Evolutionary conservation across 2,888 invertebrate genomes (phyloP), one percentile per base, ranked within the genome.

Genomic region (Mesopsocus fuscifrons): DNA sequence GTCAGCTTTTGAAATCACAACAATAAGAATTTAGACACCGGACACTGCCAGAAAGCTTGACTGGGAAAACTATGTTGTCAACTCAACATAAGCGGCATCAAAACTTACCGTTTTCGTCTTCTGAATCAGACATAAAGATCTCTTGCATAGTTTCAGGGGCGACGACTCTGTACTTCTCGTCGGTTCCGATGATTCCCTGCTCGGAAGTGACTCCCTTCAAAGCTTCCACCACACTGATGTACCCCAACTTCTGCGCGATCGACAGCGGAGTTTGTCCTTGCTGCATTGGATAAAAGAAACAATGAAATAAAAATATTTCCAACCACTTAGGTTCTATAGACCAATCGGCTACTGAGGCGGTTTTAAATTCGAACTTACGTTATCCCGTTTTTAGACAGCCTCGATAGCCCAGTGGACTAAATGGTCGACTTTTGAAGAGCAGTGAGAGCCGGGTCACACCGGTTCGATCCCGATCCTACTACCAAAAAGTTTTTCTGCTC

Each of bases 91-190:
- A n/a, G n/a, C n/a, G n/a, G n/a, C n/a, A n/a, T n/a, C n/a, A n/a
- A n/a, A 9, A 26, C 72, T 57, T 69, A 77, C 89, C 91, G 66
- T 89, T 92, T 72, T 98, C 97, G 66, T 98, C 97, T 60, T 98
- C 98, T 1, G 94, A 95, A 62, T 99, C 98, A 17, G 92, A 91
- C 77, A 98, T 85, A 63, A 95, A 85, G 8, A 91, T 87, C 63
- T 98, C 98, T 61, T 95, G 95, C 88, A 99, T 92, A 50, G 88
- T 83, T 64, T 99, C 98, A 0, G 98, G 98, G 42, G 92, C 88
- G 49, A 92, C 83, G 41, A 98, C 92, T 62, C 87, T 82, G 66
- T 95, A 95, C 64, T 94, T 91, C 59, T 97, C 97, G 59, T 95
- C 95, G 52, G 66, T 64, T n/a, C 64, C 59, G 11, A 67, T 65